Evolutionary conservation across 1,140 invertebrate species (phyloP), one percentile per base, ranked within the genome.

Genomic region (Nilaparvata lugens): DNA sequence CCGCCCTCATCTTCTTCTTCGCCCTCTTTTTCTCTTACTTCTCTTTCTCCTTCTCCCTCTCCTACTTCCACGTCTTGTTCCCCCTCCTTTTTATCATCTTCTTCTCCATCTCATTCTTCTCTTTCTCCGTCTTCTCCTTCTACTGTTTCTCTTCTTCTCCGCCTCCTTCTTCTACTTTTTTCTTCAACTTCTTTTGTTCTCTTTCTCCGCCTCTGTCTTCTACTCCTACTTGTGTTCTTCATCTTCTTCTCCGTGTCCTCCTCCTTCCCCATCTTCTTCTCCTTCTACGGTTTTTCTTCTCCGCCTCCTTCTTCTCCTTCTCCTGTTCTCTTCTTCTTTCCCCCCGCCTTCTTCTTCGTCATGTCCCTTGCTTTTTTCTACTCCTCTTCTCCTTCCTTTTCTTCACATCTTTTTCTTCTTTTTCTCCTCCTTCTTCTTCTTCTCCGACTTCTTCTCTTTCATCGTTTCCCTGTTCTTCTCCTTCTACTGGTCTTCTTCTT

Each of bases 131-230:
- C n/a, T 19, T 11, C 19, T 16, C 1, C 18, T 52, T n/a, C 19
- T 21, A 9, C 5, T 52, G 14, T 18, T 14, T 18, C 21, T 54
- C 52, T n/a, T n/a, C 31, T 21, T 18, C 25, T 21, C 19, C 31
- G 5, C 9, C 21, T 25, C 38, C 25, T 9, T 23, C 42, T 25
- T 23, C 38, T 25, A 11, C n/a, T 28, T n/a, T 35, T 54, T 28
- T 35, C 40, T n/a, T 56, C n/a, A n/a, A 18, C 19, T 5, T 52
- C 23, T n/a, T n/a, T n/a, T n/a, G n/a, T 45, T 59, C 51, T 56
- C 35, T 16, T 14, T 24, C 57, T 25, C 9, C 21, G 2, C 14
- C 43, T 19, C 16, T 18, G 1, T 25, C 45, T 23, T 35, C 31
- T 19, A 4, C 45, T 13, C 25, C 21, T 16, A n/a, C n/a, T n/a